Evolutionary conservation across 2,797 vertebrate genomes (phyloP).

Genomic region (Cyclura pinguis): DNA sequence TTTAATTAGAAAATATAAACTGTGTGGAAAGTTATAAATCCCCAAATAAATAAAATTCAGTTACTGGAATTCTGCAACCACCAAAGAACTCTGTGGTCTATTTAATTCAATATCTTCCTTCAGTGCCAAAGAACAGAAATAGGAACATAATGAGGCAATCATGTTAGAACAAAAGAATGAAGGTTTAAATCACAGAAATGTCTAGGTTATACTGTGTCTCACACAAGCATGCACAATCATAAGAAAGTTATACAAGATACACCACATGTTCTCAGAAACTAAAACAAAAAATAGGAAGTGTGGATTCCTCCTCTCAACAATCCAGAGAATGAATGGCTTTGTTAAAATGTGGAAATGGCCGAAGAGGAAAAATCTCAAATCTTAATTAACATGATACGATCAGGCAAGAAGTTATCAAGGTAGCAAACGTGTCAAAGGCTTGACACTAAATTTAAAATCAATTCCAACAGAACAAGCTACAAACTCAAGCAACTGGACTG

Average conservation of each 20-base stretch:
- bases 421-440: not conserved
- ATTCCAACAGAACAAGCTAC: not conserved
- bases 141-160: not conserved
- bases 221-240: not conserved
- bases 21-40: not conserved
- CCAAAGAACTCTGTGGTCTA: not conserved
- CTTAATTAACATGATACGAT: not conserved
- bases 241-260: not conserved
- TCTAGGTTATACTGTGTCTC: not conserved
- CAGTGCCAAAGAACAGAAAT: not conserved
- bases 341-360: not conserved
- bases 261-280: not conserved
- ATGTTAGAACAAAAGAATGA: not conserved
- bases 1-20: not conserved
- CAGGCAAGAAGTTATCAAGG: not conserved
- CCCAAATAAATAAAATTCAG: constrained; percentile 4
- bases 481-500: not conserved
- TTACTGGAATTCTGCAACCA: not conserved
- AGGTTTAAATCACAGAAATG: not conserved
- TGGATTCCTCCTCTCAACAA: not conserved
- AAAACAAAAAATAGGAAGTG: not conserved
- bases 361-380: not conserved
- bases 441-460: not conserved
- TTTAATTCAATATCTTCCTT: constrained; percentile 16
- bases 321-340: not conserved